Base-by-base conservation (phyloP, 2,797 vertebrate species). In the Sebastes alutus region DNA sequence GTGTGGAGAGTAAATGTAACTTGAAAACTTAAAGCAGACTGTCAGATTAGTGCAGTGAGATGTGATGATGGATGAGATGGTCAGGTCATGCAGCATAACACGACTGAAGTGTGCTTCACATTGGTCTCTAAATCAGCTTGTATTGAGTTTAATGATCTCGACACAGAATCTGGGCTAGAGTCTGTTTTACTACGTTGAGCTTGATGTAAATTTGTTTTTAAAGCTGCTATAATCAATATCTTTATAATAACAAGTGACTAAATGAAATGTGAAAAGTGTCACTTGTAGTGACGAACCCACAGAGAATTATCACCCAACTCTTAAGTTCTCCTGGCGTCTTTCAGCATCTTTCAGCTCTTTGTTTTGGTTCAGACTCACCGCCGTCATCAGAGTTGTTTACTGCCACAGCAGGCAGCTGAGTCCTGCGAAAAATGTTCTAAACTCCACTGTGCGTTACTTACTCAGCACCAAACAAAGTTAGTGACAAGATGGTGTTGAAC, bases 1-100 rank as follows among this genome's bases (percentile, higher is more conserved):
- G 46, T 65, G 11, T 38, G 35, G 27, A 75, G 35, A 72, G 20
- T 60, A 60, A 75, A 69, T 60, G 30, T 71, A 13, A 67, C 52
- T 52, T 27, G 25, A 52, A 88, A 73, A 42, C 66, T 32, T 62
- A 8, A 64, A 81, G 62, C 33, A 29, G 14, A 38, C 12, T 64
- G 38, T 68, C 13, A 13, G 16, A 49, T 49, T 20, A 49, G 46
- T 18, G 46, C 46, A 58, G 64, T 66, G 67, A 42, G 16, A 62
- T 74, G 8, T 54, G 35, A 65, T 60, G 30, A 63, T 54, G 12
- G 20, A 18, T 54, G 20, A 63, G 38, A 27, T 58, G 30, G 22
- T 8, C 42, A 56, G 52, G 38, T 67, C 49, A 80, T 42, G 60
- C 30, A 68, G 49, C 60, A 64, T n/a, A 52, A 49, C 6, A 49